Evolutionary conservation across 2,113 vertebrate genomes (phyloP), one percentile per base, ranked within the genome.

Genomic region (Dicrurus megarhynchus): DNA sequence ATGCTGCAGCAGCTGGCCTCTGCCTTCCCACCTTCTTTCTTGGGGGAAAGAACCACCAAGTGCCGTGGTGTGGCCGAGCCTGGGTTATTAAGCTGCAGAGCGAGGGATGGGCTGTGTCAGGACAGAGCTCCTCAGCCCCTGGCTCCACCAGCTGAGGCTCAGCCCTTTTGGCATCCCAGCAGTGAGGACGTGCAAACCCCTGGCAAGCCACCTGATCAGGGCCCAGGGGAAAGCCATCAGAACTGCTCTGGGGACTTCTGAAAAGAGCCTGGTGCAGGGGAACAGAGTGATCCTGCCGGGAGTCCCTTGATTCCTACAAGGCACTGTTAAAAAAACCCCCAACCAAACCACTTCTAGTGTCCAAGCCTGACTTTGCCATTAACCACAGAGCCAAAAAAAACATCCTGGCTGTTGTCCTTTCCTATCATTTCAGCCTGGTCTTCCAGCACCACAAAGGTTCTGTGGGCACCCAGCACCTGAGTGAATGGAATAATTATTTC

Each of bases 1-100:
- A 9, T 5, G 4, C 41, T 52, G 56, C 75, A 32, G 56, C 41
- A 39, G 37, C 42, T 20, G n/a, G 26, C 8, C 35, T 55, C 50
- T 27, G 65, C 28, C 3, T 9, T 46, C 33, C 57, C 30, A 3
- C 24, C 50, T n/a, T 13, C 13, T 7, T 41, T 49, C 60, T 0
- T 0, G 3, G 30, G n/a, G 17, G 5, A 80, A 78, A 11, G 53
- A 24, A 2, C 6, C 35, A 5, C 11, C 16, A 8, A 8, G 42
- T 1, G 18, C 30, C 0, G 1, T n/a, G 52, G 18, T 24, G 60
- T 15, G 24, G 60, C 46, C 24, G 14, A 12, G 23, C 5, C 35
- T 24, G 13, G 23, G 9, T n/a, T 30, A 4, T 11, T 6, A 15
- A 37, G 37, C n/a, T 53, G 52, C 26, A 70, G 35, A 44, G 27